Conservation (phyloP, 2,797 vertebrate genomes). For the Borostomias antarcticus region DNA sequence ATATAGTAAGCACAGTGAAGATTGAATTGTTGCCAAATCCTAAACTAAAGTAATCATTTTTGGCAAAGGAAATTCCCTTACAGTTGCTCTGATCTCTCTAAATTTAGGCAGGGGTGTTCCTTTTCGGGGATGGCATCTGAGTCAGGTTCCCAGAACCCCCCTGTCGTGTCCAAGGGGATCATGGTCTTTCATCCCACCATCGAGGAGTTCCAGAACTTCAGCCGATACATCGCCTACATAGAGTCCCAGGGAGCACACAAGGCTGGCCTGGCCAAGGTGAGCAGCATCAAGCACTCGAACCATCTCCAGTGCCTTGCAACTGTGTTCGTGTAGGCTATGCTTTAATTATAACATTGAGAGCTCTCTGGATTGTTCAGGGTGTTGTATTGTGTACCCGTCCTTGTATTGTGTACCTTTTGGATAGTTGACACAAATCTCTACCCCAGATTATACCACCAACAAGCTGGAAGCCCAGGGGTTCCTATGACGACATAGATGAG, state of each 20-base stretch:
- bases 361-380: not conserved
- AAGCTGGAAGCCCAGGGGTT: conserved; percentile 89
- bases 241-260: conserved; percentile 94
- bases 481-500: conserved; percentile 92
- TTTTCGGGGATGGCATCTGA: conserved; percentile 81
- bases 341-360: not conserved
- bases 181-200: conserved; percentile 92
- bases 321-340: no score
- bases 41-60: no score
- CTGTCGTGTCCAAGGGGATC: conserved; percentile 78
- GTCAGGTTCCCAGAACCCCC: conserved; percentile 73
- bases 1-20: no score
- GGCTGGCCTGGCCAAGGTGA: conserved; percentile 92
- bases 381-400: not conserved
- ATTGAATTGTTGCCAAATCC: no score
- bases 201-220: conserved; percentile 92
- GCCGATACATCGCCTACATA: conserved; percentile 90
- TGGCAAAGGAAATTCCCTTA: no score
- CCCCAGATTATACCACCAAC: conserved; percentile 90
- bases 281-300: conserved; percentile 39
- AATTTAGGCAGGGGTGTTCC: not conserved
- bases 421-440: not conserved
- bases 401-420: not conserved
- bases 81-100: no score
- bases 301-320: no score